phyloP scores from a whole-genome alignment of 2,888 invertebrate genomes.

The Platycnemis pennipes region DNA sequence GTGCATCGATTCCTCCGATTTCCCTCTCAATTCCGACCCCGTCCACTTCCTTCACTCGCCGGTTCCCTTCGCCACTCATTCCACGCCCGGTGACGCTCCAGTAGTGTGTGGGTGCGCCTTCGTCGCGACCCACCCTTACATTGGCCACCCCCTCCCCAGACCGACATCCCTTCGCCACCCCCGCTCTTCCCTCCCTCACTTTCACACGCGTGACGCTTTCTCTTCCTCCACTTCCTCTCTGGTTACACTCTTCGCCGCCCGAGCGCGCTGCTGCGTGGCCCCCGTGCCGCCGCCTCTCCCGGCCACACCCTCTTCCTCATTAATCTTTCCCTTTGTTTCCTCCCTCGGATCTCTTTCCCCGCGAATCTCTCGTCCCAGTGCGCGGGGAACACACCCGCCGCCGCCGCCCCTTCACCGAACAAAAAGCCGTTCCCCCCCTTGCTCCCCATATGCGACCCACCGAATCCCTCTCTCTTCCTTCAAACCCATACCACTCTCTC shows the following conservation, averaged over 20 bases:
- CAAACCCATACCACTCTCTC: not conserved
- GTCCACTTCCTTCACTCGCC: too few relatives aligned
- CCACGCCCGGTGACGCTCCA: not conserved
- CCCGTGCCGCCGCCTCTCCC: not conserved
- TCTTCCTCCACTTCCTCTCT: too few relatives aligned
- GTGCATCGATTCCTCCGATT: not conserved
- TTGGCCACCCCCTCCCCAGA: not conserved
- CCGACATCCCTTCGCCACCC: not conserved
- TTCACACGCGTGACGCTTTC: not conserved
- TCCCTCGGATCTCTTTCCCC: not conserved
- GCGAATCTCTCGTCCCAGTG: not conserved
- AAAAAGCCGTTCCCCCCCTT: too few relatives aligned
- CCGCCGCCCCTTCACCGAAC: too few relatives aligned
- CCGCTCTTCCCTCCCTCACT: not conserved
- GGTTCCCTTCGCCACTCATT: not conserved
- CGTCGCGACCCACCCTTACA: not conserved
- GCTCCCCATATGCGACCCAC: too few relatives aligned
- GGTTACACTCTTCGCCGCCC: not conserved
- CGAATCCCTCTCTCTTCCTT: too few relatives aligned
- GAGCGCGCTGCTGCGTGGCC: not conserved
- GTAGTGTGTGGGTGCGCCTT: not conserved
- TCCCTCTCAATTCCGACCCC: too few relatives aligned
- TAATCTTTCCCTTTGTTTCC: conserved; percentile 52
- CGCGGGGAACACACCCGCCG: too few relatives aligned
- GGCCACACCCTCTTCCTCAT: not conserved